These are phyloP conservation scores for Elaphurus davidianus DNA, from an alignment of 2,113 vertebrate genomes.

Conservation along the genomic window DNA sequence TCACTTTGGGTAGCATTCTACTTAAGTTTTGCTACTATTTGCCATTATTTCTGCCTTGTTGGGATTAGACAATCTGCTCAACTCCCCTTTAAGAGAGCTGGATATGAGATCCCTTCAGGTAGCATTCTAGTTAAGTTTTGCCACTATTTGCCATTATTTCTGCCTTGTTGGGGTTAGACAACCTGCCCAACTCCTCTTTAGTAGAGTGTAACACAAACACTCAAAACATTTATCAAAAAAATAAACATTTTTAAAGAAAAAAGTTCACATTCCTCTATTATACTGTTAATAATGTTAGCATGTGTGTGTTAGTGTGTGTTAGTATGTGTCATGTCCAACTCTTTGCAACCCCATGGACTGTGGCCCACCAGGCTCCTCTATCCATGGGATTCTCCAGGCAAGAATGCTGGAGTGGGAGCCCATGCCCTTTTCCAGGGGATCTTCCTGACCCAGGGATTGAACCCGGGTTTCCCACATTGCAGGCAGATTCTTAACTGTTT, in stretches of 20 bases:
- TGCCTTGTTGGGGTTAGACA: background rate
- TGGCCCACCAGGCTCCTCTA: background rate
- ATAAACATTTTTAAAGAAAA: background rate
- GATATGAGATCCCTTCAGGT: background rate
- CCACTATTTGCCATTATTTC: background rate
- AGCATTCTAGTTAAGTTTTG: background rate
- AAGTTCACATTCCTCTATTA: background rate
- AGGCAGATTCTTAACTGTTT: background rate
- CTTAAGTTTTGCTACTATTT: background rate
- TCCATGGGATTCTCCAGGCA: background rate
- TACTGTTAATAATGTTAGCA: background rate
- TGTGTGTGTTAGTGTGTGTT: background rate
- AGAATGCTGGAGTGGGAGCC: background rate
- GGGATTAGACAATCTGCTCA: background rate
- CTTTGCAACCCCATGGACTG: background rate
- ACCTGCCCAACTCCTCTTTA: background rate
- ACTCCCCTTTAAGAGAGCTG: background rate
- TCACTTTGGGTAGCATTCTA: background rate
- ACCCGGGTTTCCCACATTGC: background rate
- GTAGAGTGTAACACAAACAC: background rate
- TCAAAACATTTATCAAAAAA: slow-evolving; percentile 14
- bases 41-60: background rate
- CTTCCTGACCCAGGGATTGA: background rate
- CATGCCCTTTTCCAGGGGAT: background rate
- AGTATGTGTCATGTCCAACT: background rate